Evolutionary conservation across 2,113 vertebrate genomes (phyloP), one percentile per base, ranked within the genome.

Genomic region (Nanorana parkeri): DNA sequence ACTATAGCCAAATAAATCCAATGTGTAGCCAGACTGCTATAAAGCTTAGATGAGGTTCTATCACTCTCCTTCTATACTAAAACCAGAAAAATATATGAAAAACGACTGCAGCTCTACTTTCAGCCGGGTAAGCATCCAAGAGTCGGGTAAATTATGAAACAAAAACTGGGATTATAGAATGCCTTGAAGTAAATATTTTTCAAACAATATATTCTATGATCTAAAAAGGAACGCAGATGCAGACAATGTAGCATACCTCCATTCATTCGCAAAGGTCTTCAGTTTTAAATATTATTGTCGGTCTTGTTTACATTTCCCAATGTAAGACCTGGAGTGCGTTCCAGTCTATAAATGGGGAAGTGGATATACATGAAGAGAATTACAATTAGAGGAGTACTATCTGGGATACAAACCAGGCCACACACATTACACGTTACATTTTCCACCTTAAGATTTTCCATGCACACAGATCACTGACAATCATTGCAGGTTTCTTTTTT

Each of bases 271-370:
- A n/a, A 23, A 29, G 51, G 6, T 28, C 11, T 19, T 72, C 26
- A 2, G 17, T 0, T 20, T 26, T 6, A 71, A 54, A 54, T 29
- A 16, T 56, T 73, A 56, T 29, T 15, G 36, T 52, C 41, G 6
- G 23, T 26, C 60, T 64, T 47, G 36, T 63, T 64, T 64, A 64
- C 36, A 77, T 28, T 3, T 64, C 5, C 7, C 1, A 64, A 26
- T 20, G 7, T 64, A 24, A 36, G 29, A 60, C 58, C 6, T 60
- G 58, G 29, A 58, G 23, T 51, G n/a, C 47, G 20, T 77, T 77
- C 74, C 74, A 77, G 41, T 10, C 74, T 77, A 77, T 77, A 77
- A 77, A 77, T 26, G 74, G 74, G 73, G 74, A 77, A 51, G 58
- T 3, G 58, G 29, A 20, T 64, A 13, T 20, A 23, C 32, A 77